Percentiles rank a stretch among this genome's conserved stretches.
Evolutionary conservation across 2,888 invertebrate species (phyloP).

Genomic region (Leptopilina drosophilae): DNA sequence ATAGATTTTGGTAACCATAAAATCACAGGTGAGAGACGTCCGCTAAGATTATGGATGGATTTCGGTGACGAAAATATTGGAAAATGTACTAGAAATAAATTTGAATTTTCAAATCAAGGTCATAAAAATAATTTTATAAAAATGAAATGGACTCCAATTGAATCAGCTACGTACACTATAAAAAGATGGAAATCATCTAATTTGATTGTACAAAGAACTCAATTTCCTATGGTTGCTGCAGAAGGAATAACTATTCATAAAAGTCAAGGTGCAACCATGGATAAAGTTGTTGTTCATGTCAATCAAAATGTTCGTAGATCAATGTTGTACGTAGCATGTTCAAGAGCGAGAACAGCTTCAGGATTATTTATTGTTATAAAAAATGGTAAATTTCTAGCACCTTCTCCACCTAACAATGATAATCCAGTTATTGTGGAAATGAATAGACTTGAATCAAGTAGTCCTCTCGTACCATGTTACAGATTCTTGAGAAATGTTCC

Average conservation of each 20-base stretch:
- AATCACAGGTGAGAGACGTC: too few species aligned
- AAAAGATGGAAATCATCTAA: not conserved
- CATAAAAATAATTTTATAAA: not conserved
- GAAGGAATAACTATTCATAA: not conserved
- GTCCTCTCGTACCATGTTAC: too few species aligned
- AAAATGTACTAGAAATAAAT: not conserved
- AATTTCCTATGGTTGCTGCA: too few species aligned
- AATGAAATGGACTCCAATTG: not conserved
- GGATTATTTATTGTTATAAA: not conserved
- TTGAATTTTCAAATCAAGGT: not conserved
- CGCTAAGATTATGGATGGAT: not conserved
- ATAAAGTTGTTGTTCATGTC: not conserved
- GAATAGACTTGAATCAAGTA: too few species aligned
- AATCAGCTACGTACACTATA: not conserved
- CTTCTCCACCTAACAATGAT: too few species aligned
- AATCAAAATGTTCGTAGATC: not conserved
- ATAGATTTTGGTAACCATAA: too few species aligned
- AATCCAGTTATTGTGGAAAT: too few species aligned
- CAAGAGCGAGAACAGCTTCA: not conserved
- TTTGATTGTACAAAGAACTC: not conserved
- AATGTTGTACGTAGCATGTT: not conserved
- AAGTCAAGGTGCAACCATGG: not conserved
- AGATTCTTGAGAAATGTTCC: too few species aligned
- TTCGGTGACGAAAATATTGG: not conserved
- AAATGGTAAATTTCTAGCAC: too few species aligned